phyloP scores from a whole-genome alignment of 2,113 vertebrate species.

The Lontra canadensis region DNA sequence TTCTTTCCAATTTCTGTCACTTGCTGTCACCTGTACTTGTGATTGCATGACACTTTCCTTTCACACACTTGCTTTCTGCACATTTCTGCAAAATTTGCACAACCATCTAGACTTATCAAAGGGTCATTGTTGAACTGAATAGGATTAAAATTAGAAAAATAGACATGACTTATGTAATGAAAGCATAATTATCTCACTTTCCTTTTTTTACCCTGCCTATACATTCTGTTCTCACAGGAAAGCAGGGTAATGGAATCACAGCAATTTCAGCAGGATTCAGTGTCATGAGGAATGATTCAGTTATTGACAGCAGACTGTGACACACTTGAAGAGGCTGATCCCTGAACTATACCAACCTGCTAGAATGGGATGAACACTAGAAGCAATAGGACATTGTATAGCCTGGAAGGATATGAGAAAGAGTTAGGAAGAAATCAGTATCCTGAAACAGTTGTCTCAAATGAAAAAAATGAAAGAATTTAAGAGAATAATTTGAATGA shows the following conservation, averaged over 20 bases:
- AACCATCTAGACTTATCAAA: not conserved
- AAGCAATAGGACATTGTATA: fast-evolving
- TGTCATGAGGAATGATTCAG: not conserved
- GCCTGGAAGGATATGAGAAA: not conserved
- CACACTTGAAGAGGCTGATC: not conserved
- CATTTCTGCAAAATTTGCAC: not conserved
- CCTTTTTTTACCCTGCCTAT: not conserved
- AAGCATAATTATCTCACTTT: not conserved
- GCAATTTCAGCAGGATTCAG: not conserved
- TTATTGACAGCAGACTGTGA: not conserved
- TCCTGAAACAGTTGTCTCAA: not conserved
- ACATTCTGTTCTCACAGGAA: not conserved
- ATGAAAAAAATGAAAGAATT: not conserved
- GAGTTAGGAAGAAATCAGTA: not conserved
- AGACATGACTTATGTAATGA: not conserved
- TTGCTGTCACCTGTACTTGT: conserved; percentile 13
- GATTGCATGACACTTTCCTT: not conserved
- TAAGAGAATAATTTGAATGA: not conserved
- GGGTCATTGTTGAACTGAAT: not conserved
- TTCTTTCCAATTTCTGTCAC: conserved; percentile 22
- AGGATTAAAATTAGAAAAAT: not conserved
- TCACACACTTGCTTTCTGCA: not conserved
- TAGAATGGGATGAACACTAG: not conserved
- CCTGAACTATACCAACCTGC: not conserved
- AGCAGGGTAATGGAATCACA: not conserved